phyloP scores from a whole-genome alignment of 2,113 vertebrate species.

The Zosterops lateralis region DNA sequence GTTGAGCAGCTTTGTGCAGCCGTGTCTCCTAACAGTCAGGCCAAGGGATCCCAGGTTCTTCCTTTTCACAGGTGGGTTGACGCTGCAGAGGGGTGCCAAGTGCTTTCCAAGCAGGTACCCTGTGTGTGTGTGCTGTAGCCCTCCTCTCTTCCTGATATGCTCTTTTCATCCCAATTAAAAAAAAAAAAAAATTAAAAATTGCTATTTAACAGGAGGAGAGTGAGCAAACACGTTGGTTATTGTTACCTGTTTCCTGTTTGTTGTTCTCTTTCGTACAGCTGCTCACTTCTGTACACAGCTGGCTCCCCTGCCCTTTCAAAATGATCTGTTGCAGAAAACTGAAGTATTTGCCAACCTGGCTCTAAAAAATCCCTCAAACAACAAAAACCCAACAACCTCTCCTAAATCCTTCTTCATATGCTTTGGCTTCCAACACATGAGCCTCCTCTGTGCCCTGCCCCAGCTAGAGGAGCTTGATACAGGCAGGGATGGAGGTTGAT shows the following conservation, averaged over 20 bases:
- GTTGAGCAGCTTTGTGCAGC: not conserved
- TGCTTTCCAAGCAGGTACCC: accelerated
- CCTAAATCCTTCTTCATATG: not conserved
- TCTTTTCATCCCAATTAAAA: not conserved
- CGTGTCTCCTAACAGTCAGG: not conserved
- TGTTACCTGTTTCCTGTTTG: constrained; percentile 65
- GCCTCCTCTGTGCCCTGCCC: not conserved
- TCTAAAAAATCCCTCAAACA: not conserved
- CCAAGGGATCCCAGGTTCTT: not conserved
- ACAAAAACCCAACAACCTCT: not conserved
- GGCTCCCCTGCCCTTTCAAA: constrained; percentile 39
- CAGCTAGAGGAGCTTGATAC: not conserved
- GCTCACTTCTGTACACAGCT: constrained; percentile 52
- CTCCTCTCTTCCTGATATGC: not conserved
- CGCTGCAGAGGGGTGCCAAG: accelerated
- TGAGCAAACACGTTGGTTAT: not conserved
- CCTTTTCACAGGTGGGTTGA: not conserved
- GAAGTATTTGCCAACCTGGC: constrained; percentile 16
- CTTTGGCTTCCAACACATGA: not conserved
- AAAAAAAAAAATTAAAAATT: not conserved
- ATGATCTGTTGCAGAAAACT: constrained; percentile 5
- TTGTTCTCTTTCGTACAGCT: constrained; percentile 36
- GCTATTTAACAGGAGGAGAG: not conserved
- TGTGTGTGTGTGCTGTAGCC: not conserved
- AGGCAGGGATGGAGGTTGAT: not conserved